Evolutionary conservation across 1,140 invertebrate species (phyloP).

Genomic region (Probaryconus sp.): DNA sequence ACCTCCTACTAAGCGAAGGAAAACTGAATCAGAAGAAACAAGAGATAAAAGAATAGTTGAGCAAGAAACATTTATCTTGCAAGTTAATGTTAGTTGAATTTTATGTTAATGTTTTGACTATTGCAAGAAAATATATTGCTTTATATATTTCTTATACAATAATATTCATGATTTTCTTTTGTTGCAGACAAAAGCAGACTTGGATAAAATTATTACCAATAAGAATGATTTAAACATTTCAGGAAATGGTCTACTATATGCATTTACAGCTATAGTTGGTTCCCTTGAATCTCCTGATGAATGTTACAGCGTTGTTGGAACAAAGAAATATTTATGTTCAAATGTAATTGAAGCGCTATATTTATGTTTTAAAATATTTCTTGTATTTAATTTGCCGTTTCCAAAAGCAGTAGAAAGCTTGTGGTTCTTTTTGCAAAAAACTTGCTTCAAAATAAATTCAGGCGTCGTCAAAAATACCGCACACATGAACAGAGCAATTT

Average conservation of each 20-base stretch:
- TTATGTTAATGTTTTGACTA: no score
- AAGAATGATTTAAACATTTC: conserved; percentile 4
- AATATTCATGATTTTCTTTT: no score
- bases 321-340: not conserved
- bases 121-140: no score
- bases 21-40: no score
- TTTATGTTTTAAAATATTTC: conserved; percentile 6
- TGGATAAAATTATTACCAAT: no score
- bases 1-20: no score
- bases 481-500: conserved; percentile 1
- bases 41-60: no score
- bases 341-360: conserved; percentile 1
- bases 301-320: conserved; percentile 3
- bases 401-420: conserved; percentile 6
- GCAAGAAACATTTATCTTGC: no score
- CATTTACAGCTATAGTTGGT: conserved; percentile 9
- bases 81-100: no score
- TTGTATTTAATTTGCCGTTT: not conserved
- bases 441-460: conserved; percentile 1
- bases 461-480: not conserved
- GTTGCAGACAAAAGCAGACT: no score
- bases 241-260: not conserved
- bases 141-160: no score
- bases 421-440: conserved; percentile 15
- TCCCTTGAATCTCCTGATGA: conserved; percentile 4